Base-by-base conservation (phyloP, 1,140 invertebrate genomes). In the Heterodera carotae region DNA sequence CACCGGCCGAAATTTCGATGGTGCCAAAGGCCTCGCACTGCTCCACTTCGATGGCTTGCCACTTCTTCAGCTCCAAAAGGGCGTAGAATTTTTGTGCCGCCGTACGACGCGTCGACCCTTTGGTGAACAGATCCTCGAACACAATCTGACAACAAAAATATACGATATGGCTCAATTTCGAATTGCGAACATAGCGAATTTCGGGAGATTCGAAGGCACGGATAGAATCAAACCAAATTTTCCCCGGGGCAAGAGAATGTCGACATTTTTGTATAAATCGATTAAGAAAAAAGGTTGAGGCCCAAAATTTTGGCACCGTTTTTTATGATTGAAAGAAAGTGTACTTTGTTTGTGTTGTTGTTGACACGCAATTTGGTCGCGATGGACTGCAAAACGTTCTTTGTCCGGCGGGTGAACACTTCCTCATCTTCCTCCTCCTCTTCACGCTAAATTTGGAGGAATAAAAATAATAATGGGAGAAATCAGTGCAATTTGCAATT, bases 51-150 rank as follows among this genome's bases (percentile, higher is more conserved):
- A 90, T 84, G 36, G 87, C 88, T 76, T 90, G 88, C 71, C 87
- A 85, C 77, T 90, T 90, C 75, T 89, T 88, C 31, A 90, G 84
- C 60, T 90, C 89, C 39, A 90, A 80, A 12, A 90, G 76, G 12
- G 89, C 89, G 80, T 90, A 90, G 80, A 90, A 90, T 69, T 89
- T 89, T 59, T 89, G 89, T n/a, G 89, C 89, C n/a, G 88, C 89
- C 75, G 90, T 89, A 80, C 90, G 89, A 36, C 89, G 85, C 10
- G 82, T 84, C 22, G 82, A 78, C 15, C 77, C 73, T 48, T 82
- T 82, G 8, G 82, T 83, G 12, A 83, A 60, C 18, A 84, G 60
- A 27, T 83, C 83, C 48, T 83, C 78, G 34, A 84, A 82, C 12
- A 43, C 36, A 31, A 83, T 83, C 82, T 84, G 29, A 71, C n/a